Evolutionary conservation across 2,113 vertebrate species (phyloP), one percentile per base, ranked within the genome.

Genomic region (Corydoras maculifer): DNA sequence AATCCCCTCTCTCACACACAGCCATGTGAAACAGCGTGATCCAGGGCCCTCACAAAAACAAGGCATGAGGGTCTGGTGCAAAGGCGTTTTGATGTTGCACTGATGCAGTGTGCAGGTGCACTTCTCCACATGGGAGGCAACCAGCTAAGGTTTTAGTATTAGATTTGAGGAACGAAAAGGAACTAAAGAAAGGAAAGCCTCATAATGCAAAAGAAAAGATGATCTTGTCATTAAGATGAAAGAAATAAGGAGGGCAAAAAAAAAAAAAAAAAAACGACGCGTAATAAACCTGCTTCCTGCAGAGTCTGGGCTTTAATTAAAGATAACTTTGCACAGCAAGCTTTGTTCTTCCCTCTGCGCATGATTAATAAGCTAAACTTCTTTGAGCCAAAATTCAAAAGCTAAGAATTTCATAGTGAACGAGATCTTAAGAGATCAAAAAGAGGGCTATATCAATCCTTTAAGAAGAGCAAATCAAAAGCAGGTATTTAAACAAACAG

Each of bases 251-350:
- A 43, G 35, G 35, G 35, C 35, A 43, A 53, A 9, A 32, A 9
- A 51, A n/a, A 6, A 9, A 25, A 25, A 25, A 25, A 25, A 25
- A 25, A 25, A 25, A 25, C 18, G 48, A 31, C 7, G 6, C 9
- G 51, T 31, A 70, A 57, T 59, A 77, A 69, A 71, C 43, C 32
- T 62, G 62, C 55, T 58, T 57, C 67, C 59, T 65, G 29, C 43
- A 9, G 65, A 69, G 55, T 66, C 58, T 50, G n/a, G 49, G 54
- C 57, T 78, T 79, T 78, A 78, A 79, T 78, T 75, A 78, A 70
- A 67, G 51, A 54, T 62, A 58, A 61, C 61, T 57, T 43, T 54
- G 62, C 58, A 72, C 58, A 70, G 53, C 12, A 10, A 9, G 54
- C 8, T 30, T 55, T 60, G n/a, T 62, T 49, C 65, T 62, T 50